These are phyloP conservation scores for Calcarius lapponicus DNA, from an alignment of 2,797 vertebrate species.

Conservation along the genomic window DNA sequence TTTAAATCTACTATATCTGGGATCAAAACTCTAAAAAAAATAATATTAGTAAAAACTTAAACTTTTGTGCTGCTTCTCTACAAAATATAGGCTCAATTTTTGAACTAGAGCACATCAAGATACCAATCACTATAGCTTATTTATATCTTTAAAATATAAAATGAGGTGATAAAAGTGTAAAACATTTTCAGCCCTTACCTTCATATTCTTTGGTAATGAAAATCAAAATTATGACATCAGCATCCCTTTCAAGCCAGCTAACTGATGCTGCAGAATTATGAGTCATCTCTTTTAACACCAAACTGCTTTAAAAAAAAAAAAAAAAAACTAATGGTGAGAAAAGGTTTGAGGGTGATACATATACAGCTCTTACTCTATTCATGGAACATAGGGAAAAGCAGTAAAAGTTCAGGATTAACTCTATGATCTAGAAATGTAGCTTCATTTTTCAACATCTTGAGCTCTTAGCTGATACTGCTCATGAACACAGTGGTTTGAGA, in stretches of 20 bases:
- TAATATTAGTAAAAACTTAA: not conserved
- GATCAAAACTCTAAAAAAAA: not conserved
- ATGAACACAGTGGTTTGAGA: not conserved
- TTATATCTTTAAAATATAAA: not conserved
- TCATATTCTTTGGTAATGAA: constrained; percentile 19
- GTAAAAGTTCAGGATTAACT: not conserved
- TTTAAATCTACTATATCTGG: not conserved
- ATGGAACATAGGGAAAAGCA: not conserved
- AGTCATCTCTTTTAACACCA: constrained; percentile 2
- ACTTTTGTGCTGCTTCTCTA: not conserved
- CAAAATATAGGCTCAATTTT: not conserved
- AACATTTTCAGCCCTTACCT: not conserved
- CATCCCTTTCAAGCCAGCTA: constrained; percentile 6
- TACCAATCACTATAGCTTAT: not conserved
- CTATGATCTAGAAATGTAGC: not conserved
- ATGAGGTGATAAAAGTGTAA: not conserved
- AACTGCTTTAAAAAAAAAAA: not conserved
- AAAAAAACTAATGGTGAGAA: not conserved
- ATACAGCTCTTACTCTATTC: not conserved
- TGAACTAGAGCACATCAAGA: not conserved
- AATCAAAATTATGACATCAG: constrained; percentile 18
- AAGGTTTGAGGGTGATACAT: not conserved
- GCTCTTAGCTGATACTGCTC: not conserved
- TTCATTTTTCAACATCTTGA: not conserved
- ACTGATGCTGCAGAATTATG: constrained; percentile 25